phyloP scores from a whole-genome alignment of 53 echinoderm and acorn worm species.

The Holothuria scabra region DNA sequence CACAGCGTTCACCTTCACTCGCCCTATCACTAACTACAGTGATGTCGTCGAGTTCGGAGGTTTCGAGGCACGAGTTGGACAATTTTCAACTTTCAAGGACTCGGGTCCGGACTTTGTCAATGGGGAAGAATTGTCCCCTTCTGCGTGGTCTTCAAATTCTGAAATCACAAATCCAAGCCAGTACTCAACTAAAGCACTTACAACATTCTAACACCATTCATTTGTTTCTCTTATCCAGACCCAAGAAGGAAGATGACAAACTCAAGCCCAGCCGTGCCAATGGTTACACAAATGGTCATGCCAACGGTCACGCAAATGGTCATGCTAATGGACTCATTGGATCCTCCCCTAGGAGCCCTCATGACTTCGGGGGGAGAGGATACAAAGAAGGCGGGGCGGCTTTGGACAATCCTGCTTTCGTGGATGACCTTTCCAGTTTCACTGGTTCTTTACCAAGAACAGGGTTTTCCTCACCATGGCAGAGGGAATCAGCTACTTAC shows the following conservation, averaged over 20 bases:
- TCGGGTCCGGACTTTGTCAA: no score
- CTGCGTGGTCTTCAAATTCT: no score
- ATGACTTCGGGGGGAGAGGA: neutral
- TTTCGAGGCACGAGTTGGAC: no score
- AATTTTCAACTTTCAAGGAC: no score
- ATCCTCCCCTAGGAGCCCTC: no score
- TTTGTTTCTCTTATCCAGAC: neutral
- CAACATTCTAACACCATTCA: neutral
- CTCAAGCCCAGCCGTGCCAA: neutral
- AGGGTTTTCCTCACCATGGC: neutral
- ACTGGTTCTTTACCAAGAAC: neutral
- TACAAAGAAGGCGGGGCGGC: constrained; percentile 23
- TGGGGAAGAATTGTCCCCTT: no score
- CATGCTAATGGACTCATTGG: neutral
- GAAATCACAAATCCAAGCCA: no score
- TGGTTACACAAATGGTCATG: neutral
- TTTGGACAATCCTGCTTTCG: constrained; percentile 22
- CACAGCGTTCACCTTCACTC: no score
- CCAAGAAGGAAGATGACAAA: neutral
- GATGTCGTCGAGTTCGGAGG: no score
- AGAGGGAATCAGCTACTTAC: neutral
- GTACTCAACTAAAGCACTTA: no score
- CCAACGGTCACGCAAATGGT: neutral
- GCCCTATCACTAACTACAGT: no score
- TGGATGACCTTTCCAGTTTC: constrained; percentile 18